Base-by-base conservation (phyloP, 2,797 vertebrate genomes). In the Anableps anableps region DNA sequence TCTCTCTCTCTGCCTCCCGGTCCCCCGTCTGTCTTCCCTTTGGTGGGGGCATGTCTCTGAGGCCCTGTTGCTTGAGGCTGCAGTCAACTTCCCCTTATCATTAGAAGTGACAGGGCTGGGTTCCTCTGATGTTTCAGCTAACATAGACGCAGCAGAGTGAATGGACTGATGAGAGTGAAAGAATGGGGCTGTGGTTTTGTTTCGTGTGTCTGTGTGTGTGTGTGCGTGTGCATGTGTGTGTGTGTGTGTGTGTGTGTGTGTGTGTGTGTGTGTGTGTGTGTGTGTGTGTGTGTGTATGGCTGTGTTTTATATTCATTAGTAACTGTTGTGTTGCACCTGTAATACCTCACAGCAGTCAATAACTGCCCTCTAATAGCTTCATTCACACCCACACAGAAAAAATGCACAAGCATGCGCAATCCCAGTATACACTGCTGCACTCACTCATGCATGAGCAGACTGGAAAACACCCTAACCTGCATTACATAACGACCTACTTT, bases 381-480 rank as follows among this genome's bases (percentile, higher is more conserved):
- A 83, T 85, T 90, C 82, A 86, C 83, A 75, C 71, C 73, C 71
- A 70, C 55, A 34, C 34, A 29, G n/a, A n/a, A 75, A 74, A 72
- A 66, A 47, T 50, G 47, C 62, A 83, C 75, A 85, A 68, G 19
- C 72, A 86, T 79, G 82, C 83, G 78, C 86, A 80, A 38, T 75
- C 48, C 76, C 60, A 53, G 78, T 74, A 68, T 60, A 81, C 64
- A 80, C 36, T 81, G 7, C 83, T 53, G 79, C 50, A 78, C 55
- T 76, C 55, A 47, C 72, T 83, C 87, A 81, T 64, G 86, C 86
- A 89, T 90, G 87, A 90, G 86, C 83, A 86, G 82, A 83, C 85
- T 81, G 92, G 93, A 94, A 94, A 93, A 93, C 88, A 94, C 93
- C 93, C 88, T 89, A 91, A 92, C 92, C 92, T 92, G 92, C 51